Evolutionary conservation across 2,113 vertebrate genomes (phyloP).

Genomic region (Gymnarchus niloticus): DNA sequence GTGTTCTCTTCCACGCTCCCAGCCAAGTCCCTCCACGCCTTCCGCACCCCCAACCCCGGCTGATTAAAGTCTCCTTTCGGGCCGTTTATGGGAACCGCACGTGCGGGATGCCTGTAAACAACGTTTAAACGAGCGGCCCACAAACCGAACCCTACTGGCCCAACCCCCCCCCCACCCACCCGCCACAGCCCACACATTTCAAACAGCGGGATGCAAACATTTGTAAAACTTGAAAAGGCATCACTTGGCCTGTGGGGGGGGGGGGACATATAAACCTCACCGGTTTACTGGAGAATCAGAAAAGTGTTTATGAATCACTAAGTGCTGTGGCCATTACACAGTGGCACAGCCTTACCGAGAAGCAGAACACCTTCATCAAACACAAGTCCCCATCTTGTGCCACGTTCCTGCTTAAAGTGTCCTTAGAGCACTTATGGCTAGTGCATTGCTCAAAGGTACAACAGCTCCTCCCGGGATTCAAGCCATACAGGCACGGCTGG

Average conservation of each 20-base stretch:
- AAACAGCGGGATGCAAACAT: neutral
- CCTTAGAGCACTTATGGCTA: neutral
- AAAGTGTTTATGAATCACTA: neutral
- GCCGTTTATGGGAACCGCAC: slow-evolving; percentile 18
- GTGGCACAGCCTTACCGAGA: neutral
- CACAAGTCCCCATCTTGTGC: neutral
- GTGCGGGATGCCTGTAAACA: slow-evolving; percentile 8
- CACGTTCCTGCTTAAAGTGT: neutral
- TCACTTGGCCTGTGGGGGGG: neutral
- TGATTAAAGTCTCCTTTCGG: slow-evolving; percentile 21
- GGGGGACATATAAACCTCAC: neutral
- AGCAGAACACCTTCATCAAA: neutral
- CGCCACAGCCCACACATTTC: neutral
- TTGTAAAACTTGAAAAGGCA: neutral
- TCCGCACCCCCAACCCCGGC: neutral
- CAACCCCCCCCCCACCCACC: neutral
- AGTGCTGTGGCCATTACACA: neutral
- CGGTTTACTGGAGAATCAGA: neutral
- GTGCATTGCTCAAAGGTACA: neutral
- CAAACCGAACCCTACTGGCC: neutral
- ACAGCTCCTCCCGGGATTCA: neutral
- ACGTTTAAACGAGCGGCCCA: neutral
- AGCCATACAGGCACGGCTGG: too few relatives aligned
- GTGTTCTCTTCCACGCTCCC: slow-evolving; percentile 30
- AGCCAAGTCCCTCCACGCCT: neutral